Conservation (phyloP, 2,113 vertebrate species). For the Corydoras sp. region DNA sequence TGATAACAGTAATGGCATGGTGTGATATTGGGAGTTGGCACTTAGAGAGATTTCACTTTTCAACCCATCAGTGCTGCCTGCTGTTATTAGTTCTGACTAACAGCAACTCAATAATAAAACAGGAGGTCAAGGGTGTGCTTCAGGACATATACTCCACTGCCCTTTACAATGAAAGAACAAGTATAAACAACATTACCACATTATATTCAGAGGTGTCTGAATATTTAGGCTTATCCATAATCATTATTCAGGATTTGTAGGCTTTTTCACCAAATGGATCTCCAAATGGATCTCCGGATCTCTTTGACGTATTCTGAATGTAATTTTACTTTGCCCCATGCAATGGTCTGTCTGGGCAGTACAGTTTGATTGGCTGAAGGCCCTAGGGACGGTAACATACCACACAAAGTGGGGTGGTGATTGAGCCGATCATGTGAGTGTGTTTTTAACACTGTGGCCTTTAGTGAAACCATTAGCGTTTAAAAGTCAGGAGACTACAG, state of each 20-base stretch:
- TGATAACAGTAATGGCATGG: conserved; percentile 15
- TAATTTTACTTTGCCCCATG: no score
- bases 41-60: conserved; percentile 26
- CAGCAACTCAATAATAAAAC: neutral
- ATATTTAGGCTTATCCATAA: no score
- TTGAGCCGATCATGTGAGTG: neutral
- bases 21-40: neutral
- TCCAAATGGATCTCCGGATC: no score
- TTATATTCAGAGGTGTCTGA: neutral
- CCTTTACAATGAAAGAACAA: no score
- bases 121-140: neutral
- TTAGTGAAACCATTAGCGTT: conserved; percentile 15
- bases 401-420: neutral
- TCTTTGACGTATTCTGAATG: no score
- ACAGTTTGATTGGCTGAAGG: neutral
- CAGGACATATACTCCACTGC: neutral
- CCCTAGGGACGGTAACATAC: conserved; percentile 4
- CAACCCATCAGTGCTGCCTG: conserved; percentile 5
- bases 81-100: conserved; percentile 14
- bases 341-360: neutral
- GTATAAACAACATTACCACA: neutral
- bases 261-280: no score
- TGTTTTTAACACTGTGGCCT: neutral
- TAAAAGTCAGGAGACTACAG: neutral
- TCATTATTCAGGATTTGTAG: no score